Conservation (phyloP, 92 coral and sea anemone genomes). For the Palythoa grandis region DNA sequence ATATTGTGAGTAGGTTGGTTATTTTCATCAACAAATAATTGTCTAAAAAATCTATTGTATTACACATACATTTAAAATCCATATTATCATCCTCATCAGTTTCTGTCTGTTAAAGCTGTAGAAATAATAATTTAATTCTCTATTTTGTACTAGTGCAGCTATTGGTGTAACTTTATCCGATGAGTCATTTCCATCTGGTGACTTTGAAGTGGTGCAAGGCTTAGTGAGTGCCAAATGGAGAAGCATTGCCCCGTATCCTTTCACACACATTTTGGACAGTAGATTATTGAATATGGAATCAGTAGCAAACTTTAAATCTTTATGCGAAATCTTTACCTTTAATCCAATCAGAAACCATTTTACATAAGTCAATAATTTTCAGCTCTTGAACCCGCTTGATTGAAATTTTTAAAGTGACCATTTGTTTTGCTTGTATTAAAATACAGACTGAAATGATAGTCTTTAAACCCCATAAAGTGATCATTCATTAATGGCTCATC, state of each 20-base stretch:
- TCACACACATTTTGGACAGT: background rate
- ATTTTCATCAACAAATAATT: too few relatives aligned
- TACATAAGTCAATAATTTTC: background rate
- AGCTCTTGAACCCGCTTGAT: too few relatives aligned
- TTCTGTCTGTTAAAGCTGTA: background rate
- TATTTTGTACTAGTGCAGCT: slow-evolving; percentile 71
- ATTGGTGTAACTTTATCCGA: slow-evolving; percentile 84
- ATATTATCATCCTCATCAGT: background rate
- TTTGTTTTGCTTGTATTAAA: too few relatives aligned
- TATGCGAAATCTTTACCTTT: too few relatives aligned
- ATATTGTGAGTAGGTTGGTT: too few relatives aligned
- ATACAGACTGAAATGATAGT: too few relatives aligned
- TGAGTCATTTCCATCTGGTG: slow-evolving; percentile 77
- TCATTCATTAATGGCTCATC: too few relatives aligned
- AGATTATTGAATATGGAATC: background rate
- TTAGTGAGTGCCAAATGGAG: slow-evolving; percentile 88
- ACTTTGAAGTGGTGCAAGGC: slow-evolving; percentile 85
- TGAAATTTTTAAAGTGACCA: too few relatives aligned
- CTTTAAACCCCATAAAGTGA: too few relatives aligned
- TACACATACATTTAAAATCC: background rate
- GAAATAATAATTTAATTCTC: background rate
- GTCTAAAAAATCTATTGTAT: too few relatives aligned
- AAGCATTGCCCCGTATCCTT: slow-evolving; percentile 99
- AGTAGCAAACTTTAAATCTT: too few relatives aligned
- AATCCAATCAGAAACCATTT: too few relatives aligned